Percentiles rank a stretch among this genome's conserved stretches.
These are phyloP conservation scores for Trichomalopsis sarcophagae DNA, from an alignment of 1,140 invertebrate species.

Conservation along the genomic window DNA sequence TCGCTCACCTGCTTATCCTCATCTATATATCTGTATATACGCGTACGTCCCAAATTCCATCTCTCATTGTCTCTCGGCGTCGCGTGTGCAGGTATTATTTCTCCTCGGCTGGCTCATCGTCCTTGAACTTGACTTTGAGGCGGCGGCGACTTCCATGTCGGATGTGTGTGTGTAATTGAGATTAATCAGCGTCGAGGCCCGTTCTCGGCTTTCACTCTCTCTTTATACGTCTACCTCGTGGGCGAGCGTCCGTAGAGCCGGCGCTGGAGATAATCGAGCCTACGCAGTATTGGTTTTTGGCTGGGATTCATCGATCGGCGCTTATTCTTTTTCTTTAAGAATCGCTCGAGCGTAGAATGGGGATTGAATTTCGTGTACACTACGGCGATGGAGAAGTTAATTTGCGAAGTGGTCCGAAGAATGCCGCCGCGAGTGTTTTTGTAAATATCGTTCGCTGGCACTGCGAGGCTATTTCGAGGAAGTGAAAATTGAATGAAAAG, in stretches of 20 bases:
- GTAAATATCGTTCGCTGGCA: too few species aligned
- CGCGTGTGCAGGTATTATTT: background rate
- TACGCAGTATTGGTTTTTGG: background rate
- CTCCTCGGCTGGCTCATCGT: background rate
- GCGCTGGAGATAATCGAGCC: background rate
- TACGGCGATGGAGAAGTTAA: too few species aligned
- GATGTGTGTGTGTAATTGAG: background rate
- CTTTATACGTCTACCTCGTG: background rate
- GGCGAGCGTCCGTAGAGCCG: background rate
- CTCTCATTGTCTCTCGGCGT: background rate
- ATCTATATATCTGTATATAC: background rate
- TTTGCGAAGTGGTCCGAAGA: too few species aligned
- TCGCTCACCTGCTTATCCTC: background rate
- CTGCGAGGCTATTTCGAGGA: too few species aligned
- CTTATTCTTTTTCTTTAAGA: too few species aligned
- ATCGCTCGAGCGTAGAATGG: too few species aligned
- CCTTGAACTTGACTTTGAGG: constrained; percentile 16
- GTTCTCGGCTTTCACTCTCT: constrained; percentile 12
- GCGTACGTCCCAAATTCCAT: background rate
- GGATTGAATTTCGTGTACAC: too few species aligned
- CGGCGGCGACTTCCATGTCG: background rate
- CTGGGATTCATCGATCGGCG: background rate
- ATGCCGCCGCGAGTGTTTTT: too few species aligned
- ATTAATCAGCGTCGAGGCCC: constrained; percentile 2
- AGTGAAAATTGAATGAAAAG: too few species aligned